phyloP scores from a whole-genome alignment of 2,797 vertebrate genomes.

The Coilia nasus region DNA sequence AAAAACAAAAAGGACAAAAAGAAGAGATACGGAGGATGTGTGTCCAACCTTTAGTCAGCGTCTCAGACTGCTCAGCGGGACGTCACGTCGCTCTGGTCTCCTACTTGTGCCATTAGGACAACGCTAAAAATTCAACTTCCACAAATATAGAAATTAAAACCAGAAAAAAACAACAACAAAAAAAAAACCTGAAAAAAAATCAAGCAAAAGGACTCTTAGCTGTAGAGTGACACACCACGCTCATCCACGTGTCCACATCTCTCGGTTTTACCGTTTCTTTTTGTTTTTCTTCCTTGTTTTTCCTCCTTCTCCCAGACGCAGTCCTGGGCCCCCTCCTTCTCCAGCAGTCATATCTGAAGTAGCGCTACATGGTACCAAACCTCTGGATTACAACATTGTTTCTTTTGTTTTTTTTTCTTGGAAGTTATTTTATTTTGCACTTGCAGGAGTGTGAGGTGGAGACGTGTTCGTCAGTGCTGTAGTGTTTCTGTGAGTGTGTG shows the following conservation, averaged over 20 bases:
- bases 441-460: conserved; percentile 44
- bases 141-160: no score
- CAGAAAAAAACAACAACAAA: neutral
- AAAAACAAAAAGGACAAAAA: neutral
- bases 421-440: conserved; percentile 52
- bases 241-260: conserved; percentile 12
- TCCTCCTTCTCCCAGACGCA: neutral
- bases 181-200: conserved; percentile 13
- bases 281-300: neutral
- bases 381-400: conserved; percentile 48
- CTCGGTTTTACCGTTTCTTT: neutral
- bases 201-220: conserved; percentile 8
- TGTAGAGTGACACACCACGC: neutral
- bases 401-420: conserved; percentile 32
- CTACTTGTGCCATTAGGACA: conserved; percentile 24
- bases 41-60: conserved; percentile 16
- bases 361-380: conserved; percentile 49
- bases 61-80: conserved; percentile 2
- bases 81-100: conserved; percentile 7
- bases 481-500: conserved; percentile 10
- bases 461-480: conserved; percentile 38
- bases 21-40: neutral
- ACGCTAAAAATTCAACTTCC: conserved; percentile 12
- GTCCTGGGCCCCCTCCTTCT: neutral
- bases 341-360: conserved; percentile 37